Evolutionary conservation across 2,797 vertebrate species (phyloP).

Genomic region (Decapterus maruadsi): DNA sequence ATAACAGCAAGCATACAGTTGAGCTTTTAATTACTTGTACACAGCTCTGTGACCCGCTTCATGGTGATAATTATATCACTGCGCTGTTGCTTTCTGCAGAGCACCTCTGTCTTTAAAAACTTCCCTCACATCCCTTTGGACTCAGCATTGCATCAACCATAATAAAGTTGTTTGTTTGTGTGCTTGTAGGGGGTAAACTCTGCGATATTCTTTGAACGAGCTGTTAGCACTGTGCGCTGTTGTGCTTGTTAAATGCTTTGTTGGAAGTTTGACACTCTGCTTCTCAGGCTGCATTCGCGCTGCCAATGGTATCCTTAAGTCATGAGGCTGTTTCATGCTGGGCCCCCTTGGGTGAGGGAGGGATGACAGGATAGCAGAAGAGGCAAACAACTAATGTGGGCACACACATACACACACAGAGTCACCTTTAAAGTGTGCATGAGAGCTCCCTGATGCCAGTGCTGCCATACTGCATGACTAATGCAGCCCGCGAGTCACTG

Average conservation of each 20-base stretch:
- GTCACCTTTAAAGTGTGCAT: conserved; percentile 83
- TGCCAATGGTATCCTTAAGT: conserved; percentile 70
- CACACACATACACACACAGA: conserved; percentile 33
- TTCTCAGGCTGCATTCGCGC: conserved; percentile 66
- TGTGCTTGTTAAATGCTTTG: conserved; percentile 80
- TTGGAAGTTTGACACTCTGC: conserved; percentile 76
- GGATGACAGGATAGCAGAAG: conserved; percentile 73
- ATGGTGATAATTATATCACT: conserved; percentile 41
- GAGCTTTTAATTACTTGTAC: conserved; percentile 58
- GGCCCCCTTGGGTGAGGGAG: conserved; percentile 72
- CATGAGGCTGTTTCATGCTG: conserved; percentile 77
- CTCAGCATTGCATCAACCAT: conserved; percentile 53
- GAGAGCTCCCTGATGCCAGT: conserved; percentile 73
- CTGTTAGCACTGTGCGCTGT: conserved; percentile 68
- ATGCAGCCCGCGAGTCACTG: conserved; percentile 78
- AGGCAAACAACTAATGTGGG: conserved; percentile 73
- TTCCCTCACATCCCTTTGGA: conserved; percentile 49
- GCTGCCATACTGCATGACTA: conserved; percentile 82
- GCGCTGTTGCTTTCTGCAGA: conserved; percentile 30
- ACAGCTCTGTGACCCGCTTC: conserved; percentile 41
- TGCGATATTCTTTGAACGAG: conserved; percentile 68
- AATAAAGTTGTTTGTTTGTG: conserved; percentile 74
- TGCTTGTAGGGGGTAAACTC: conserved; percentile 65
- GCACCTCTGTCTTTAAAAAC: conserved; percentile 10
- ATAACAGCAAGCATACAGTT: conserved; percentile 16